Percentiles rank a stretch among this genome's conserved stretches.
Conservation (phyloP, 2,888 invertebrate species). For the Macrophya annulata region DNA sequence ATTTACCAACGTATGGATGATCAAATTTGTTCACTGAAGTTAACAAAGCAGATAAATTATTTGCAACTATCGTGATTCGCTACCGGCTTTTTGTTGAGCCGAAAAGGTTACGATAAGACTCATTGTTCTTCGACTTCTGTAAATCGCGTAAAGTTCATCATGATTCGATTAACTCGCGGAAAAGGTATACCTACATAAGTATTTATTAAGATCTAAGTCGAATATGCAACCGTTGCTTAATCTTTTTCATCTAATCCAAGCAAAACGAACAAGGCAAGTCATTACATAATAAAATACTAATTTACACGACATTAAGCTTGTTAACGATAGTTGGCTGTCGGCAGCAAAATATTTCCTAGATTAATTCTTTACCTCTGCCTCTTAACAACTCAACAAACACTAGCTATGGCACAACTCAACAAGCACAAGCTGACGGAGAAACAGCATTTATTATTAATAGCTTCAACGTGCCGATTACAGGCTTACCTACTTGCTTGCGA, state of each 20-base stretch:
- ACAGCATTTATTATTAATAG: slow-evolving; percentile 44
- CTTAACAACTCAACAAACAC: not conserved
- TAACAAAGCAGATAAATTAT: slow-evolving; percentile 29
- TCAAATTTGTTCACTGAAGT: slow-evolving; percentile 13
- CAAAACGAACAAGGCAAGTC: slow-evolving; percentile 37
- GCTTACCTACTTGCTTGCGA: slow-evolving; percentile 18
- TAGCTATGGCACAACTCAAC: slow-evolving; percentile 33
- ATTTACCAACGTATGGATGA: not conserved
- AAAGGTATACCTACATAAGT: not conserved
- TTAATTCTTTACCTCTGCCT: slow-evolving; percentile 25
- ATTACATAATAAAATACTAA: slow-evolving; percentile 47
- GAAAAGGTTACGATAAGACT: slow-evolving; percentile 39
- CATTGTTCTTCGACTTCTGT: slow-evolving; percentile 26
- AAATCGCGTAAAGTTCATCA: slow-evolving; percentile 32
- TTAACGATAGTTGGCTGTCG: slow-evolving; percentile 40
- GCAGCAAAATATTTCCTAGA: slow-evolving; percentile 48
- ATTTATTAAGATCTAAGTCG: slow-evolving; percentile 10
- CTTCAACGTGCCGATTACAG: slow-evolving; percentile 26
- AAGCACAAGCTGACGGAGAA: slow-evolving; percentile 22
- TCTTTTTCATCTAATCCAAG: slow-evolving; percentile 32
- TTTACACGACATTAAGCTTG: slow-evolving; percentile 53
- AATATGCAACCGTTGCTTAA: slow-evolving; percentile 37
- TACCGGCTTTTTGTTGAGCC: not conserved
- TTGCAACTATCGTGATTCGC: slow-evolving; percentile 27
- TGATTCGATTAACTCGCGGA: slow-evolving; percentile 31